A percentile compares a stretch with the other conserved stretches of the same genome.
Conservation (phyloP, 2,888 invertebrate genomes). For the Temnothorax rugatulus region DNA sequence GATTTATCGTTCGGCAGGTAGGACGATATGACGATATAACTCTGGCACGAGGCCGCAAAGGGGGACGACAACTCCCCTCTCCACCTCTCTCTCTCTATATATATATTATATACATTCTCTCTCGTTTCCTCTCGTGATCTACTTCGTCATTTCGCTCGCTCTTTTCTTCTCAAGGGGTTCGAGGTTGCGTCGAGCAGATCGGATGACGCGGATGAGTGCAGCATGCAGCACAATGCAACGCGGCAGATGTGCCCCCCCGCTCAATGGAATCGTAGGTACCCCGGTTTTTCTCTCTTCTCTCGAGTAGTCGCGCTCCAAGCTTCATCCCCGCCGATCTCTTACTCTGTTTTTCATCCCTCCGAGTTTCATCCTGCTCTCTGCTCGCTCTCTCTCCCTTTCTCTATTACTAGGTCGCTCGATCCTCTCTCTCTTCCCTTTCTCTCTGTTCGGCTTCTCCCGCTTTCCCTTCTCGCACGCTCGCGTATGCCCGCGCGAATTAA, state of each 20-base stretch:
- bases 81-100: constrained; percentile 13
- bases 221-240: constrained; percentile 77
- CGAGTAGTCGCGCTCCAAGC: constrained; percentile 58
- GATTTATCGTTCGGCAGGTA: constrained; percentile 82
- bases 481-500: constrained; percentile 63
- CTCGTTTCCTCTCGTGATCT: constrained; percentile 36
- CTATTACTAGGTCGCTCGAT: constrained; percentile 11
- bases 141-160: constrained; percentile 45
- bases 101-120: not conserved
- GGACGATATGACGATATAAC: constrained; percentile 80
- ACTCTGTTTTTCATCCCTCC: constrained; percentile 35
- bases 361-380: constrained; percentile 8
- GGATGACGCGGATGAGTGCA: constrained; percentile 80
- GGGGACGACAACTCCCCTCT: constrained; percentile 22
- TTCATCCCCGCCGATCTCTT: constrained; percentile 38
- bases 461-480: constrained; percentile 23
- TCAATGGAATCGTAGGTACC: constrained; percentile 71
- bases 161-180: constrained; percentile 45
- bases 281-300: constrained; percentile 58
- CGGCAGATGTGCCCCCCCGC: constrained; percentile 79
- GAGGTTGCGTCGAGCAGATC: constrained; percentile 74
- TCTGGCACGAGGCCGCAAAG: constrained; percentile 72
- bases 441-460: not conserved
- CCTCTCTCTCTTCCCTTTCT: constrained; percentile 14
- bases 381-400: constrained; percentile 6